A percentile compares a stretch with the other conserved stretches of the same genome.
phyloP scores from a whole-genome alignment of 37 sponge, comb jelly and placozoan genomes.

The Ephydatia muelleri region DNA sequence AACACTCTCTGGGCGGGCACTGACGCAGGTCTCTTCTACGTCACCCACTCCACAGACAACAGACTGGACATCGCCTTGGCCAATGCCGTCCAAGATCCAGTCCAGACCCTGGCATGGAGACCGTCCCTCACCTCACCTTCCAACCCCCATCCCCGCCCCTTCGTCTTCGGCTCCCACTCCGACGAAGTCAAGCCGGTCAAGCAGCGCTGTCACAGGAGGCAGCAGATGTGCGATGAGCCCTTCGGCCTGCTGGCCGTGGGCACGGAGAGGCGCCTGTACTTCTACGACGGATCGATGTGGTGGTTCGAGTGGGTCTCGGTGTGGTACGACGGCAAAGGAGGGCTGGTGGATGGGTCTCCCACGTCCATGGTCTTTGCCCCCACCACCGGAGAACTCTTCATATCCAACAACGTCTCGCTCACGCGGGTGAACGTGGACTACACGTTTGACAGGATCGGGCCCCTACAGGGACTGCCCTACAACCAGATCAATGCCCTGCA shows the following conservation, averaged over 20 bases:
- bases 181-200: neutral
- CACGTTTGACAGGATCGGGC: constrained; percentile 80
- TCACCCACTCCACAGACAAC: neutral
- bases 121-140: constrained; percentile 1
- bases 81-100: constrained; percentile 7
- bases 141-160: neutral
- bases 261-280: constrained; percentile 42
- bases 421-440: constrained; percentile 69
- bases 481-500: constrained; percentile 47
- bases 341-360: constrained; percentile 79
- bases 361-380: constrained; percentile 61
- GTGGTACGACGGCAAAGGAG: constrained; percentile 72
- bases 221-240: neutral
- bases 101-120: constrained; percentile 48
- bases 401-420: constrained; percentile 75
- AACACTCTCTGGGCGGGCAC: constrained; percentile 68
- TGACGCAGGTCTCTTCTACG: constrained; percentile 44
- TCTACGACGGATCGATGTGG: constrained; percentile 72
- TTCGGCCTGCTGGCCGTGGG: constrained; percentile 79
- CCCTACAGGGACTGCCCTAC: constrained; percentile 72
- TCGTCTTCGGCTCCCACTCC: neutral
- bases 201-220: neutral
- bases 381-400: constrained; percentile 62
- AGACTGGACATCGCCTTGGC: neutral
- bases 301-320: constrained; percentile 86